These are phyloP conservation scores for Dicrurus megarhynchus DNA, from an alignment of 2,113 vertebrate species.

Conservation along the genomic window DNA sequence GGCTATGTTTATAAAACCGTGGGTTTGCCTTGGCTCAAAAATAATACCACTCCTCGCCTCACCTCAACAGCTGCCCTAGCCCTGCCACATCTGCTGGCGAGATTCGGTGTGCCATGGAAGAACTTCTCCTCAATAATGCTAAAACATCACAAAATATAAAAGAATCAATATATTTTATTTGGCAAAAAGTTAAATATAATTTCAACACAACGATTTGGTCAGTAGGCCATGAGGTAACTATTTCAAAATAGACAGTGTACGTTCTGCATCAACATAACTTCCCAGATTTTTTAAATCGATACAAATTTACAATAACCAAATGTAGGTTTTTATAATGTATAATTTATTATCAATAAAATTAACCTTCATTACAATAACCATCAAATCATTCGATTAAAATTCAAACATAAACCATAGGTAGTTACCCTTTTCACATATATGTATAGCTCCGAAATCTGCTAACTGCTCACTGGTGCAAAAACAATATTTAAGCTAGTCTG, in stretches of 20 bases:
- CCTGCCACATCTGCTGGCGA: not conserved
- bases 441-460: conserved; percentile 76
- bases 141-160: conserved; percentile 65
- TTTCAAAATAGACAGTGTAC: conserved; percentile 84
- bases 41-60: not conserved
- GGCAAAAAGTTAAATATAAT: conserved; percentile 92
- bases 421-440: conserved; percentile 77
- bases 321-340: conserved; percentile 73
- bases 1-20: not conserved
- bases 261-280: conserved; percentile 69
- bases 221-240: conserved; percentile 94
- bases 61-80: not conserved
- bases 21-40: not conserved
- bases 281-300: conserved; percentile 59
- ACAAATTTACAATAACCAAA: conserved; percentile 79
- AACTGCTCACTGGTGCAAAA: conserved; percentile 74
- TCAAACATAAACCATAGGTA: conserved; percentile 82
- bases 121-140: conserved; percentile 25
- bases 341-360: conserved; percentile 86
- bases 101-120: not conserved
- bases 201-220: conserved; percentile 88
- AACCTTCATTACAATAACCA: conserved; percentile 77
- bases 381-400: conserved; percentile 71
- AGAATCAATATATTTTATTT: conserved; percentile 92
- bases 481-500: conserved; percentile 68